phyloP scores from a whole-genome alignment of 2,797 vertebrate species.

The Malurus leucopterus region DNA sequence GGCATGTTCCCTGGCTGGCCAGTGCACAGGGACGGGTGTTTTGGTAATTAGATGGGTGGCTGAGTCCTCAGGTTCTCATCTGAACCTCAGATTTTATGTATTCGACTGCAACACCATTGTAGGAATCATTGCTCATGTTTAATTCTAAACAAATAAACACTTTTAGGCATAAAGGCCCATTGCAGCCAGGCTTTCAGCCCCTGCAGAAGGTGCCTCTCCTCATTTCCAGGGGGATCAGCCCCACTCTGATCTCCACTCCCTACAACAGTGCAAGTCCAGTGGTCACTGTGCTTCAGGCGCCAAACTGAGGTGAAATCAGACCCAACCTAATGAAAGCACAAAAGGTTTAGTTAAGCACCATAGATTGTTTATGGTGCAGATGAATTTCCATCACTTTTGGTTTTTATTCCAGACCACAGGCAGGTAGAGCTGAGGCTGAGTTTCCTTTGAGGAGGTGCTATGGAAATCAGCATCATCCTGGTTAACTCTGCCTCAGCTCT shows the following conservation, averaged over 20 bases:
- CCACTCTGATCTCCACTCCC: neutral
- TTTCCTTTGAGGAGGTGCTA: neutral
- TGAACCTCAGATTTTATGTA: neutral
- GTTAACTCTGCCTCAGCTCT: conserved; percentile 1
- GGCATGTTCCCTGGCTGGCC: neutral
- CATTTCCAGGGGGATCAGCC: neutral
- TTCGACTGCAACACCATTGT: neutral
- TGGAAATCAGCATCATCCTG: conserved; percentile 10
- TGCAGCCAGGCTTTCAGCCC: neutral
- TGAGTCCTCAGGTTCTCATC: neutral
- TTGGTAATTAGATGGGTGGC: neutral
- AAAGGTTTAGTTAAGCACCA: neutral
- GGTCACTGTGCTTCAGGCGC: neutral
- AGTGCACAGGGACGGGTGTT: neutral
- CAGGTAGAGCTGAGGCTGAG: fast-evolving
- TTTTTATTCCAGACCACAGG: neutral
- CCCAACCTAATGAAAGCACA: neutral
- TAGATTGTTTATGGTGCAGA: neutral
- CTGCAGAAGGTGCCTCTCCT: neutral
- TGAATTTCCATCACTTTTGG: neutral
- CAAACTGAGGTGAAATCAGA: neutral
- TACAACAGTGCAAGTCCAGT: neutral
- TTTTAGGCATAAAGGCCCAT: fast-evolving
- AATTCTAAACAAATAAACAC: neutral
- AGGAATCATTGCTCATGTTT: neutral